These are phyloP conservation scores for Callopanchax toddi DNA, from an alignment of 2,113 vertebrate species.

Conservation along the genomic window DNA sequence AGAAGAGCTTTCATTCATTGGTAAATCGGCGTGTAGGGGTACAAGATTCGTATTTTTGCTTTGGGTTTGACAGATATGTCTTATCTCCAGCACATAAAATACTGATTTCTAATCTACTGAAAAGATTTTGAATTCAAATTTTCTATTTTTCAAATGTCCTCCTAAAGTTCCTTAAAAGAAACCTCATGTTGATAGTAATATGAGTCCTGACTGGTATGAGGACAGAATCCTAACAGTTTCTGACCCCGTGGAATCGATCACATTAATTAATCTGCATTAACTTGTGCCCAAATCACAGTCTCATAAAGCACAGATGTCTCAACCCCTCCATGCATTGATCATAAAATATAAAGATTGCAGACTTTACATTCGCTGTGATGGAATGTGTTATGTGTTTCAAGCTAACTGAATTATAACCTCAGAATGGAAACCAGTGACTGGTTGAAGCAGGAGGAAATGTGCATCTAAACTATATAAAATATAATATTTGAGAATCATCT, in stretches of 20 bases:
- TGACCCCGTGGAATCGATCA: neutral
- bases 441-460: neutral
- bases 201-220: too few species aligned
- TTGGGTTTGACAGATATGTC: neutral
- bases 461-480: neutral
- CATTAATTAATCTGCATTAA: neutral
- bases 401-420: conserved; percentile 5
- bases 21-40: conserved; percentile 13
- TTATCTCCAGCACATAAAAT: too few species aligned
- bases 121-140: too few species aligned
- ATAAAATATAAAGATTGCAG: neutral
- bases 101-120: neutral
- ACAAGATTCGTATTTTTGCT: conserved; percentile 15
- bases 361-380: conserved; percentile 13
- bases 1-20: conserved; percentile 37
- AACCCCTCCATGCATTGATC: neutral
- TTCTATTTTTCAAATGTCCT: too few species aligned
- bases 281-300: neutral
- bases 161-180: too few species aligned
- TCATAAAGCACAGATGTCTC: neutral
- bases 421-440: neutral
- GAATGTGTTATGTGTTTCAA: conserved; percentile 18
- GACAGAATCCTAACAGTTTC: too few species aligned
- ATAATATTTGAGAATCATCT: neutral
- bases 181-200: too few species aligned